Conservation (phyloP, 2,888 invertebrate species). For the Alcis repandata region DNA sequence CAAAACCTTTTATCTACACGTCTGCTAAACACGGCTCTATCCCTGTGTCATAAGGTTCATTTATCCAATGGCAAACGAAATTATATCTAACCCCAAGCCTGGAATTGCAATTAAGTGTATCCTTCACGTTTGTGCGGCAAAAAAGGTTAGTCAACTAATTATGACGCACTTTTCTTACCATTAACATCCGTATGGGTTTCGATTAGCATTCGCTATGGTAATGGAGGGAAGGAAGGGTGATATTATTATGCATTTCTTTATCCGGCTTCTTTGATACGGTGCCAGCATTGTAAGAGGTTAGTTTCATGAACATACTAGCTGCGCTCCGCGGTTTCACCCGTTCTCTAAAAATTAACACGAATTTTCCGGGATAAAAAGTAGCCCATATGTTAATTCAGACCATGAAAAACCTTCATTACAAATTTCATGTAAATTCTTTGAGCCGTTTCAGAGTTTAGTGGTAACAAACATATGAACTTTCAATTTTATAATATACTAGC, state of each 20-base stretch:
- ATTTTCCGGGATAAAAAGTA: no score
- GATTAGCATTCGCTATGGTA: slow-evolving; percentile 38
- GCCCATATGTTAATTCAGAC: no score
- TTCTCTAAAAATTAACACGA: no score
- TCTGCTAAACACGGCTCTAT: slow-evolving; percentile 47
- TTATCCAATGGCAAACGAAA: slow-evolving; percentile 27
- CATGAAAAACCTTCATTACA: no score
- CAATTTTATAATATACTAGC: no score
- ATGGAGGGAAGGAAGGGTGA: slow-evolving; percentile 4
- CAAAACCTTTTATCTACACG: slow-evolving; percentile 34
- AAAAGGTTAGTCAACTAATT: slow-evolving; percentile 66
- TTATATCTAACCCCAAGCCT: slow-evolving; percentile 48
- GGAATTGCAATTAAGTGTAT: slow-evolving; percentile 68
- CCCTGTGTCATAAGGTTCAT: slow-evolving; percentile 38
- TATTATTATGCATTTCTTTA: slow-evolving; percentile 23
- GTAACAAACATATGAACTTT: no score
- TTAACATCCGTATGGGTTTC: slow-evolving; percentile 49
- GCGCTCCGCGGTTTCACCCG: no score
- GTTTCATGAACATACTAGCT: no score
- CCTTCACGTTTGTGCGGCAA: slow-evolving; percentile 59
- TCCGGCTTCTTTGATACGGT: slow-evolving; percentile 11
- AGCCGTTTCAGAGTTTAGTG: no score
- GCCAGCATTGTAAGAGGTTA: neutral
- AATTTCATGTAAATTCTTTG: no score
- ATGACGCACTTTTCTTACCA: slow-evolving; percentile 61